Percentiles rank a stretch among this genome's conserved stretches.
These are phyloP conservation scores for Leistus spinibarbis DNA, from an alignment of 2,888 invertebrate genomes.

Conservation along the genomic window DNA sequence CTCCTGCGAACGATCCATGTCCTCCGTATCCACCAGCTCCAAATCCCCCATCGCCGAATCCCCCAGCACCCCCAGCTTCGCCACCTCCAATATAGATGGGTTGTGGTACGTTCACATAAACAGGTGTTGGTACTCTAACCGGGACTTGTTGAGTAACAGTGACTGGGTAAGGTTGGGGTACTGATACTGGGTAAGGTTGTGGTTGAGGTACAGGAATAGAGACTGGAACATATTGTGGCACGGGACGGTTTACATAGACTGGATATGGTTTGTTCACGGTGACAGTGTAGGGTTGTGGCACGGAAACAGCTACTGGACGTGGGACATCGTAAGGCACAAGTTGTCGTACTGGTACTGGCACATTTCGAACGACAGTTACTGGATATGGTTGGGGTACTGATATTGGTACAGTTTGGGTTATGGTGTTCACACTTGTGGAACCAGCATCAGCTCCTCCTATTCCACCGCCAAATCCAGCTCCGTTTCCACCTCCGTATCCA, in stretches of 20 bases:
- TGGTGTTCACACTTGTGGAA: conserved; percentile 27
- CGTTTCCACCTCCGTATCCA: conserved; percentile 1
- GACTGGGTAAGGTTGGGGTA: conserved; percentile 34
- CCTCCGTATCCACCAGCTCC: conserved; percentile 18
- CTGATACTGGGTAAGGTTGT: conserved; percentile 19
- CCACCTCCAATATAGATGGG: conserved; percentile 29
- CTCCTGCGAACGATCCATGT: conserved; percentile 1
- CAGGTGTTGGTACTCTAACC: conserved; percentile 31
- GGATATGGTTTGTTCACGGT: conserved; percentile 27
- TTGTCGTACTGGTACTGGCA: conserved; percentile 27
- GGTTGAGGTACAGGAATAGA: conserved; percentile 12
- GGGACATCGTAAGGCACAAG: conserved; percentile 17
- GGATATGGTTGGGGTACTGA: conserved; percentile 33
- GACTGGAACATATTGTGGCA: conserved; percentile 14
- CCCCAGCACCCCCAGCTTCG: conserved; percentile 4
- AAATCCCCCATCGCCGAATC: conserved; percentile 10
- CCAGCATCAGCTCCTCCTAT: conserved; percentile 5
- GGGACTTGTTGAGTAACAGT: conserved; percentile 29
- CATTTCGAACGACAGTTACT: conserved; percentile 24
- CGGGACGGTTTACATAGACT: conserved; percentile 18
- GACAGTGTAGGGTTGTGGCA: conserved; percentile 22
- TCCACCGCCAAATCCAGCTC: background rate
- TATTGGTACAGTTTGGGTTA: conserved; percentile 16
- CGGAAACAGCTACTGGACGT: conserved; percentile 24
- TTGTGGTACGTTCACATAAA: conserved; percentile 27